Evolutionary conservation across 2,888 invertebrate genomes (phyloP), one percentile per base, ranked within the genome.

Genomic region (Philaethria dido): DNA sequence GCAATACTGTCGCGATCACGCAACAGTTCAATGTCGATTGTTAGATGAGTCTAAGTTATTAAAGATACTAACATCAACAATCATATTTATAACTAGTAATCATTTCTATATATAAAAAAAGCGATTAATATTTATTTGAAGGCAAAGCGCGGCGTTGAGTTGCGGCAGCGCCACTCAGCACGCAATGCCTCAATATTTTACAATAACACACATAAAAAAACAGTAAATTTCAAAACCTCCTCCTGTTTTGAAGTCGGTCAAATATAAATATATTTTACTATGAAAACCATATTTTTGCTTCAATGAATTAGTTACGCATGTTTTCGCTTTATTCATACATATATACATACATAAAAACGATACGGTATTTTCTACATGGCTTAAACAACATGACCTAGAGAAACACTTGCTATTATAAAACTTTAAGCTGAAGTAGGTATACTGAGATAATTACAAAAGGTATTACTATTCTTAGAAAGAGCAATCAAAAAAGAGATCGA

Each of bases 1-100:
- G 66, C 29, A 62, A 39, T 47, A 29, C 25, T 64, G 29, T 45
- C 22, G 52, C 66, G 59, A 70, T 73, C 67, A 55, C 57, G 64
- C 59, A 48, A 69, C 16, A 62, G 45, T 52, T 68, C 33, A 62
- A 59, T 62, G 63, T 48, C 66, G 50, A 11, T 50, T 36, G 36
- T 22, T 57, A 55, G 48, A 62, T 48, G 61, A 57, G 48, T 63
- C 36, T 59, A 16, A 59, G n/a, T 42, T 57, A 57, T 25, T 22
- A 57, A 22, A 9, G 25, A 22, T 42, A 39, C 2, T 11, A 39
- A 6, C 3, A 6, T 1, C 11, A 33, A 8, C 33, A 25, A 25
- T 33, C 8, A 8, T 33, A 8, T 8, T 8, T 33, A 8, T 8
- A 8, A 33, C 9, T 8, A n/a, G n/a, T n/a, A n/a, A n/a, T n/a